Percentiles rank a stretch among this genome's conserved stretches.
Evolutionary conservation across 2,888 invertebrate species (phyloP).

Genomic region (Amphiduros pacificus): DNA sequence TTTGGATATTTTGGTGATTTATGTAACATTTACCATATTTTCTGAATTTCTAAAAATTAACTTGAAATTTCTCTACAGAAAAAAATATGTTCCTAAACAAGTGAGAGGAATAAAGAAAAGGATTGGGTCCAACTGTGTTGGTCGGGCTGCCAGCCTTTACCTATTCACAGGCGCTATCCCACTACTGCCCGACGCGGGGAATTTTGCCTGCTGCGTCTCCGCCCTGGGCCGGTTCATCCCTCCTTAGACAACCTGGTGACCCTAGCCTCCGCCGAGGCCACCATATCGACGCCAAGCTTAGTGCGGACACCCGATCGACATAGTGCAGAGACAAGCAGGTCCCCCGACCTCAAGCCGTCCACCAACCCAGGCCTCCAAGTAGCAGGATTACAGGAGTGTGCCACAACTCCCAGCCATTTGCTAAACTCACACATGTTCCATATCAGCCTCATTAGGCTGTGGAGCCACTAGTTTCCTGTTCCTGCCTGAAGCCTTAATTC

Average conservation of each 20-base stretch:
- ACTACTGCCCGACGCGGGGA: constrained; percentile 97
- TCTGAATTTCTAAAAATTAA: too few species aligned
- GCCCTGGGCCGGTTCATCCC: constrained; percentile 98
- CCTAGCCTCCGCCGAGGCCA: constrained; percentile 79
- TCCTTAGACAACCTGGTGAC: constrained; percentile 92
- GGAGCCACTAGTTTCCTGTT: too few species aligned
- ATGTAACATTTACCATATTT: too few species aligned
- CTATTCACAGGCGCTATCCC: constrained; percentile 98
- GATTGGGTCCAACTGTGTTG: constrained; percentile 76
- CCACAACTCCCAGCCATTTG: constrained; percentile 83
- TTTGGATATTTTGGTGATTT: too few species aligned
- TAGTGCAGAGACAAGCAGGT: constrained; percentile 69
- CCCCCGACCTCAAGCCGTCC: constrained; percentile 92
- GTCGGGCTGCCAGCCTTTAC: constrained; percentile 75
- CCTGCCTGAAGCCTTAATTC: too few species aligned
- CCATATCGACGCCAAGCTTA: constrained; percentile 98
- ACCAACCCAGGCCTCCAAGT: constrained; percentile 86
- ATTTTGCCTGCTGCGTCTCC: constrained; percentile 99
- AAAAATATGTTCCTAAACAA: too few species aligned
- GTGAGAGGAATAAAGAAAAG: constrained; percentile 68
- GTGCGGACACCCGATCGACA: constrained; percentile 87
- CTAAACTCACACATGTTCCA: too few species aligned
- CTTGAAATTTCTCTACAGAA: too few species aligned
- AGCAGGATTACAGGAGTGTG: constrained; percentile 98
- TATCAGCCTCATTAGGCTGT: too few species aligned